phyloP scores from a whole-genome alignment of 1,140 invertebrate genomes.

The Heliconius eleuchia region DNA sequence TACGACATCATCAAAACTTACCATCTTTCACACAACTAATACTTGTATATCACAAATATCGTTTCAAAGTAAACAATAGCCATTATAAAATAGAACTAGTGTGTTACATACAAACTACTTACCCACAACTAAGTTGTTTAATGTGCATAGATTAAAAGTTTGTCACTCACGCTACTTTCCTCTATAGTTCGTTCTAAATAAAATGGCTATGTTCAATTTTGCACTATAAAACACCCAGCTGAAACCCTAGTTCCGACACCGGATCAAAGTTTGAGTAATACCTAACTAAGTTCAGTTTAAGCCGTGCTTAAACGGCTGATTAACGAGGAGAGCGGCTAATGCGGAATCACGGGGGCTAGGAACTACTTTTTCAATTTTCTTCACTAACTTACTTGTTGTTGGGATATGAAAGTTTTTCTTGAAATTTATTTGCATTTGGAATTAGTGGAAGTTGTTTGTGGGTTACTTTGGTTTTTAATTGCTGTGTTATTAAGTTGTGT shows the following conservation, averaged over 20 bases:
- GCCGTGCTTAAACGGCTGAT: slow-evolving; percentile 48
- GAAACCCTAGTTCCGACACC: slow-evolving; percentile 35
- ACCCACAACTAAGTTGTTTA: background rate
- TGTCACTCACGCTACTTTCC: slow-evolving; percentile 21
- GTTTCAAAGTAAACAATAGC: background rate
- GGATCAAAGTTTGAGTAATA: slow-evolving; percentile 50
- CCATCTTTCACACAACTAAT: background rate
- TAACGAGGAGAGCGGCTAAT: slow-evolving; percentile 42
- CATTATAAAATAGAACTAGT: background rate
- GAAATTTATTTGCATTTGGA: background rate
- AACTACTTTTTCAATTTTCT: slow-evolving; percentile 50
- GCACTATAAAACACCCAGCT: slow-evolving; percentile 38
- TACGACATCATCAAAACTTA: background rate
- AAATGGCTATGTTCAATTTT: slow-evolving; percentile 29
- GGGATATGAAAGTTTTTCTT: background rate
- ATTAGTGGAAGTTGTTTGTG: background rate
- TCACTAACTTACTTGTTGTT: slow-evolving; percentile 27
- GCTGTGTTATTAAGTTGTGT: background rate
- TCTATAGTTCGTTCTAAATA: slow-evolving; percentile 18
- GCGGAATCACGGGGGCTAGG: slow-evolving; percentile 29
- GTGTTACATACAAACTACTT: slow-evolving; percentile 3
- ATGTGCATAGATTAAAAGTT: slow-evolving; percentile 27
- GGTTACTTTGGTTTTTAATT: background rate
- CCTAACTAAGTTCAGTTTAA: slow-evolving; percentile 48
- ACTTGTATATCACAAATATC: background rate